Conservation (phyloP, 2,113 vertebrate species). For the Oncorhynchus keta region DNA sequence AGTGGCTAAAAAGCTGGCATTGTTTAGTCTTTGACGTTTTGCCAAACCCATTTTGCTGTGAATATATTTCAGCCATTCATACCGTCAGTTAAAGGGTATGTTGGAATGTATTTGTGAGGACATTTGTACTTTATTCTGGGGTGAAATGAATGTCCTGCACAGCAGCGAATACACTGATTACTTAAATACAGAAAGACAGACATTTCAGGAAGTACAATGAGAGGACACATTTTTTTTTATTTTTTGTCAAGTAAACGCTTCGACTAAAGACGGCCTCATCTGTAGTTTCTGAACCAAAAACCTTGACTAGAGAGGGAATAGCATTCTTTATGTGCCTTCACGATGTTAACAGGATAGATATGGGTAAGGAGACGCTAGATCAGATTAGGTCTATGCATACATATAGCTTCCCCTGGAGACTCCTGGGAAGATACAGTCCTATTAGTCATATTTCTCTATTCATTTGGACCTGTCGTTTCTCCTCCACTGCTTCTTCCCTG, state of each 20-base stretch:
- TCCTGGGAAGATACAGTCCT: slow-evolving; percentile 21
- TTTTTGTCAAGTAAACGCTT: neutral
- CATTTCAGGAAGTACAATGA: neutral
- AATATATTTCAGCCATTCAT: neutral
- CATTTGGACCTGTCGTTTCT: slow-evolving; percentile 50
- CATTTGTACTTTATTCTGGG: slow-evolving; percentile 31
- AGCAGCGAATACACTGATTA: slow-evolving; percentile 6
- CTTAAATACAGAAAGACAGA: neutral
- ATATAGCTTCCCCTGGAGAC: slow-evolving; percentile 30
- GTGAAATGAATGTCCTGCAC: slow-evolving; percentile 2
- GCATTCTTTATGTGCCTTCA: too few species aligned
- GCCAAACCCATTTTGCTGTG: slow-evolving; percentile 40
- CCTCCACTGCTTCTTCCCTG: slow-evolving; percentile 21
- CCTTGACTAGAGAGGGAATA: neutral
- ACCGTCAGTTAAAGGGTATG: neutral
- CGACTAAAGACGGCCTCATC: neutral
- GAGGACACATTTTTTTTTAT: neutral
- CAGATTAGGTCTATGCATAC: slow-evolving; percentile 24
- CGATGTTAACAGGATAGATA: neutral
- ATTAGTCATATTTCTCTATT: slow-evolving; percentile 59
- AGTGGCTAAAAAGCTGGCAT: slow-evolving; percentile 16
- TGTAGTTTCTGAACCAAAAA: neutral
- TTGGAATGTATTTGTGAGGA: slow-evolving; percentile 11
- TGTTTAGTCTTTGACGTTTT: slow-evolving; percentile 50
- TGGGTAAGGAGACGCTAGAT: slow-evolving; percentile 6